Evolutionary conservation across 2,797 vertebrate species (phyloP), one percentile per base, ranked within the genome.

Genomic region (Typhlichthys subterraneus): DNA sequence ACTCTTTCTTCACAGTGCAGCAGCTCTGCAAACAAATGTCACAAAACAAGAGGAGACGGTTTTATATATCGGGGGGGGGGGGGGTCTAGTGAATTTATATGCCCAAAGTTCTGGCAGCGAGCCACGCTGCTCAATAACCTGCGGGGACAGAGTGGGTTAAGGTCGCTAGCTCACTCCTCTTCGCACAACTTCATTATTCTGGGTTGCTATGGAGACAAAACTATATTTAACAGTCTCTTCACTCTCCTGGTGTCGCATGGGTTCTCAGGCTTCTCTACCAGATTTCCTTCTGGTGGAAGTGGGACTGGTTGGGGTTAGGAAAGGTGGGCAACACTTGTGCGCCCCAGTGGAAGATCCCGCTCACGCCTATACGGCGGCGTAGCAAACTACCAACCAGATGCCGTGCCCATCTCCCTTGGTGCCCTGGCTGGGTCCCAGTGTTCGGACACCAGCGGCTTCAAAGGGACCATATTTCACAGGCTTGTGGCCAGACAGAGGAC

Each of bases 381-480:
- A 31, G 38, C 50, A 76, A 61, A 69, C 13, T 65, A 63, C 67
- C 63, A 64, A 23, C 45, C 75, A 80, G 75, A 84, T 81, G 63
- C 64, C 31, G 14, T 33, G 78, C 60, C 59, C 58, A 69, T 70
- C 73, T 79, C 61, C 61, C 73, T 63, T 5, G 57, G 56, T 77
- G 82, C 53, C 57, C 78, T 84, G 83, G 80, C 82, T 63, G 69
- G 65, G 75, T 69, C 77, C 81, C 80, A 72, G 14, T 73, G 80
- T 85, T 76, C 79, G 85, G 72, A 81, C 73, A 81, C 59, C 69
- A 73, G 77, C 50, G 59, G 82, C 85, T 89, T 84, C 83, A 85
- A 84, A 89, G 83, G 73, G 76, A 83, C 81, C 82, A 88, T 83
- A 85, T 88, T 87, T 89, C 83, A 89, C 87, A 86, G 85, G 85